phyloP scores from a whole-genome alignment of 2,113 vertebrate genomes.

The Hiodon tergisus region DNA sequence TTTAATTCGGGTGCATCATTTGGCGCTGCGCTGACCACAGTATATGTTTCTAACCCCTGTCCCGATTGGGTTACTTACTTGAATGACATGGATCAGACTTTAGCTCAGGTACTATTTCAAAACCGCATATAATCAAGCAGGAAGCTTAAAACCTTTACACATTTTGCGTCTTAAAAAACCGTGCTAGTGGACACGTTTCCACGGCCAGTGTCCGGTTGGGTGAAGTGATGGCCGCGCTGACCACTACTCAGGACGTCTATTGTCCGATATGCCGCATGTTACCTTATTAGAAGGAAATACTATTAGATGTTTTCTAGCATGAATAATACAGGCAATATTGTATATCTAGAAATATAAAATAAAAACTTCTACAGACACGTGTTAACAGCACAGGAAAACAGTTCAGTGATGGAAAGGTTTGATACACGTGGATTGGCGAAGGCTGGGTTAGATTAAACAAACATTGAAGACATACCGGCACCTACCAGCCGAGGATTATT shows the following conservation, averaged over 20 bases:
- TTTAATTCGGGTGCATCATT: neutral
- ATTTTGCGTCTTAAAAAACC: neutral
- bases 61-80: neutral
- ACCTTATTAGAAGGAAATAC: neutral
- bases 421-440: slow-evolving; percentile 25
- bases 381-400: neutral
- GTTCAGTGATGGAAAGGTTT: neutral
- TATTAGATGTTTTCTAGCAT: neutral
- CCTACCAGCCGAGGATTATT: neutral
- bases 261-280: neutral
- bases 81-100: neutral
- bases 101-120: neutral
- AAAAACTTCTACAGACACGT: too few species aligned
- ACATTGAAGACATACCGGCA: neutral
- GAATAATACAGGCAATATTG: neutral
- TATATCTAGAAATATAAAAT: too few species aligned
- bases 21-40: slow-evolving; percentile 10
- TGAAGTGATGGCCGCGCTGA: slow-evolving; percentile 14
- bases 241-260: slow-evolving; percentile 15
- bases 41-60: neutral
- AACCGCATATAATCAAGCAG: neutral
- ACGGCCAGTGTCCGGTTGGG: slow-evolving; percentile 1
- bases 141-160: neutral
- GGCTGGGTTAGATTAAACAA: neutral
- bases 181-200: slow-evolving; percentile 5